Evolutionary conservation across 30 jellyfish, hydroid and myxozoan species (phyloP).

Genomic region (Pelagia noctiluca): DNA sequence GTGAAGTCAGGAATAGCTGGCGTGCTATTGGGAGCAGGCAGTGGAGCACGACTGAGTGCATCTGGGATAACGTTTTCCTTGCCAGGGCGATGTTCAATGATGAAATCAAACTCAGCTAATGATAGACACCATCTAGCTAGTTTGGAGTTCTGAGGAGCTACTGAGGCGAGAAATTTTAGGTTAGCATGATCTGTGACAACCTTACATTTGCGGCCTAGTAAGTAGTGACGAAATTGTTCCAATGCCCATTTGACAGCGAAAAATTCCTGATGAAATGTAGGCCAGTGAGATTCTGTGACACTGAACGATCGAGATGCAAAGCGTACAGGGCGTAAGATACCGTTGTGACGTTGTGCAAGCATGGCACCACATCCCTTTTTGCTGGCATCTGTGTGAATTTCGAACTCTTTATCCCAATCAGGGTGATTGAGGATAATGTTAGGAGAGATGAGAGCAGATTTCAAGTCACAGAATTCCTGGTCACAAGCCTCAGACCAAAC

Average conservation of each 20-base stretch:
- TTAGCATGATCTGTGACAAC: constrained; percentile 46
- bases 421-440: constrained; percentile 20
- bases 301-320: constrained; percentile 34
- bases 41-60: constrained; percentile 44
- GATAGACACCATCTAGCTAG: constrained; percentile 45
- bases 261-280: constrained; percentile 42
- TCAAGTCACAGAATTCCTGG: constrained; percentile 5
- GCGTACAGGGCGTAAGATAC: constrained; percentile 15
- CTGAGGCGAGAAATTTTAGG: constrained; percentile 23
- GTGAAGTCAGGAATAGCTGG: constrained; percentile 6
- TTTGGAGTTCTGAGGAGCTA: constrained; percentile 49
- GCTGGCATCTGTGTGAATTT: constrained; percentile 46
- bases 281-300: constrained; percentile 45
- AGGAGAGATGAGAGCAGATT: constrained; percentile 24
- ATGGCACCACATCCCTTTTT: constrained; percentile 28
- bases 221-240: constrained; percentile 23
- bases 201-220: constrained; percentile 28
- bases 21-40: neutral
- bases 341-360: constrained; percentile 26
- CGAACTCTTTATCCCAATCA: constrained; percentile 12
- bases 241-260: constrained; percentile 58
- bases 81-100: constrained; percentile 63
- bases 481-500: neutral
- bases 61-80: constrained; percentile 50
- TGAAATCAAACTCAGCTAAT: constrained; percentile 44